Base-by-base conservation (phyloP, 2,888 invertebrate genomes). In the Eupithecia abbreviata region DNA sequence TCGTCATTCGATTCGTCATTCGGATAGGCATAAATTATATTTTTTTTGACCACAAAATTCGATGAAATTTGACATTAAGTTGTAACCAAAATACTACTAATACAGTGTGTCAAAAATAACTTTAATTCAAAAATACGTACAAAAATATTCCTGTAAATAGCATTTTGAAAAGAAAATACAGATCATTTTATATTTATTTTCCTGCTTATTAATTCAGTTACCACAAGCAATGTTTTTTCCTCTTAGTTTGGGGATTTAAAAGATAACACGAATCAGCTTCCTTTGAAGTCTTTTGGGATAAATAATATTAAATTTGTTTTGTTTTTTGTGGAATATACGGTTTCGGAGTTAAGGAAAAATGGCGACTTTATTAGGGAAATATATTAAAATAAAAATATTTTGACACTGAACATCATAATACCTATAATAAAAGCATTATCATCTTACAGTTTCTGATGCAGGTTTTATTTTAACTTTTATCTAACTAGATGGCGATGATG, bases 181-280 rank as follows among this genome's bases (percentile, higher is more conserved):
- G 3, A 55, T n/a, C 6, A 55, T 66, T 6, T 43, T 5, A 42
- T n/a, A 18, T n/a, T 68, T 45, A 0, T 15, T n/a, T 45, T 68
- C 67, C 67, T 43, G 67, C 10, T 10, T 68, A 1, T 4, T 45
- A 45, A 68, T 68, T 68, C 42, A 3, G 67, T 68, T 43, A 68
- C 66, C 42, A 43, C 66, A 62, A 68, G n/a, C 55, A 68, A 45
- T 68, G 43, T 43, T 68, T 68, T 51, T 68, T 45, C 67, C 67
- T 68, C 67, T 68, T 68, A n/a, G n/a, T 68, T 68, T 68, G 15
- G 43, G n/a, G 15, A 68, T 68, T 68, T 18, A 45, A 68, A n/a
- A n/a, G 6, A 68, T 43, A 68, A 45, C 30, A 62, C 62, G 7
- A 45, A 68, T 68, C 10, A 68, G 9, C n/a, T 68, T 68, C n/a